A percentile compares a stretch with the other conserved stretches of the same genome.
phyloP scores from a whole-genome alignment of 37 sponge, comb jelly and placozoan species.

The Agelas oroides region DNA sequence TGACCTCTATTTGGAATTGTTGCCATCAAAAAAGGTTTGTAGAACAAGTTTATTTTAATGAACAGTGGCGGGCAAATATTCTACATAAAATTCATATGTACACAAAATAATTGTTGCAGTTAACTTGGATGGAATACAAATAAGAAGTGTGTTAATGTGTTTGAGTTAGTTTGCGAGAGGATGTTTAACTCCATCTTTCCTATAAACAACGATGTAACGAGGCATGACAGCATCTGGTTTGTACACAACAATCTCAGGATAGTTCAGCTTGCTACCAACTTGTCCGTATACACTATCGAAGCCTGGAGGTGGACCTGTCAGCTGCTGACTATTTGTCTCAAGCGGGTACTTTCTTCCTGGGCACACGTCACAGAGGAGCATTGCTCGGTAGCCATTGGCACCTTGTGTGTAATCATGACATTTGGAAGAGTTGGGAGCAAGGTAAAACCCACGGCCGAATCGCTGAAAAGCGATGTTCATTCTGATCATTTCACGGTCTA shows the following conservation, averaged over 20 bases:
- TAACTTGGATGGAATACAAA: too few relatives aligned
- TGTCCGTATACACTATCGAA: conserved; percentile 73
- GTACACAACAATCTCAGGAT: conserved; percentile 77
- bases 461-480: conserved; percentile 65
- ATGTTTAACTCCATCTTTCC: conserved; percentile 63
- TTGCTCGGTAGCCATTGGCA: conserved; percentile 49
- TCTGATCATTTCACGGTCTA: conserved; percentile 43
- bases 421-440: conserved; percentile 84
- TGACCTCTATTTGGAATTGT: too few relatives aligned
- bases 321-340: conserved; percentile 33
- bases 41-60: too few relatives aligned
- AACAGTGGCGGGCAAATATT: too few relatives aligned
- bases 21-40: too few relatives aligned
- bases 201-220: conserved; percentile 68
- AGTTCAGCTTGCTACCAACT: conserved; percentile 64
- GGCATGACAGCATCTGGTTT: conserved; percentile 62
- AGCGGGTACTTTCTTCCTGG: conserved; percentile 63
- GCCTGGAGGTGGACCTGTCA: conserved; percentile 62
- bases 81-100: too few relatives aligned
- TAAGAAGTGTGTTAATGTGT: too few relatives aligned
- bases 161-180: too few relatives aligned
- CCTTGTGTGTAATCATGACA: conserved; percentile 89
- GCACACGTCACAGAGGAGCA: conserved; percentile 72
- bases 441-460: conserved; percentile 83
- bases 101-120: too few relatives aligned